These are phyloP conservation scores for Crenuchus spilurus DNA, from an alignment of 2,797 vertebrate genomes.

Conservation along the genomic window DNA sequence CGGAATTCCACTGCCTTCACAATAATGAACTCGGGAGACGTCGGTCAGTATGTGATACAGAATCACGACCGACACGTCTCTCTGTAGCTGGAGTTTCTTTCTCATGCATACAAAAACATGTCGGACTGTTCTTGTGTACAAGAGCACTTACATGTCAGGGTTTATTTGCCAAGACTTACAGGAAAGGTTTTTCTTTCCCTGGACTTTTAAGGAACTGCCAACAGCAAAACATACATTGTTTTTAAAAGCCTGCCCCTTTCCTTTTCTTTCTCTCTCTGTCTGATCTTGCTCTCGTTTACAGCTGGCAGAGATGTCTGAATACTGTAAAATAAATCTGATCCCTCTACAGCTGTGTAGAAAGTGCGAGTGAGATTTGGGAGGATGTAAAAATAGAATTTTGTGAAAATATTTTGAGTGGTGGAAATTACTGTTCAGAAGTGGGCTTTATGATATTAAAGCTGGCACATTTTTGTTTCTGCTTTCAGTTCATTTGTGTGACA, in stretches of 20 bases:
- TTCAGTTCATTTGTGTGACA: not conserved
- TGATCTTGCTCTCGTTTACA: not conserved
- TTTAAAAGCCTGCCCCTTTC: not conserved
- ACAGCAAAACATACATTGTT: not conserved
- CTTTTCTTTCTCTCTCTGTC: not conserved
- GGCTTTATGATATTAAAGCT: not conserved
- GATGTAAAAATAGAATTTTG: not conserved
- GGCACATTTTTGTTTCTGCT: not conserved
- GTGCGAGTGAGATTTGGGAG: not conserved
- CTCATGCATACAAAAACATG: not conserved
- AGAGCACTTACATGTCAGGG: conserved; percentile 39
- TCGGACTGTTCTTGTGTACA: conserved; percentile 32
- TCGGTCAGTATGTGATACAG: not conserved
- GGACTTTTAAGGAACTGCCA: conserved; percentile 26
- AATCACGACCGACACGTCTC: not conserved
- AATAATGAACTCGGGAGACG: conserved; percentile 73
- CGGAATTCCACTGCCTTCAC: conserved; percentile 92
- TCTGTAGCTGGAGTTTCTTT: not conserved
- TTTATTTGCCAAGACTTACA: conserved; percentile 37
- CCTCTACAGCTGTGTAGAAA: not conserved
- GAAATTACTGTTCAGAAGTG: not conserved
- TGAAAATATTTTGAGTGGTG: not conserved
- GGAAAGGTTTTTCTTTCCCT: conserved; percentile 18
- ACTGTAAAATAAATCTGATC: conserved; percentile 48
- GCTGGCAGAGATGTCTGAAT: conserved; percentile 30